phyloP scores from a whole-genome alignment of 1,140 invertebrate genomes.

The Bombus terrestris region DNA sequence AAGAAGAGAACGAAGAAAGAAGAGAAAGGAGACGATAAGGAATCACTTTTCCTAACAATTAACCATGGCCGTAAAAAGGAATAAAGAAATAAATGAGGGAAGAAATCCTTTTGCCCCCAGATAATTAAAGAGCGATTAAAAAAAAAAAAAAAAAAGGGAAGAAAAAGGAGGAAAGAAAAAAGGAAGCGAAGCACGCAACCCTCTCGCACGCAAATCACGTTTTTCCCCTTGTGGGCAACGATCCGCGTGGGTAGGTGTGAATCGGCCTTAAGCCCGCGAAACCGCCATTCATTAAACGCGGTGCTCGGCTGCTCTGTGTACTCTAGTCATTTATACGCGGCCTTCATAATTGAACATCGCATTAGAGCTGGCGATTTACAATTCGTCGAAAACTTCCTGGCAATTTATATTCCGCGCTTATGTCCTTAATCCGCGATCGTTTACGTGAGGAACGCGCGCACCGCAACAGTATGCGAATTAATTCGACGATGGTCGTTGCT shows the following conservation, averaged over 20 bases:
- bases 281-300: constrained; percentile 65
- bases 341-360: constrained; percentile 60
- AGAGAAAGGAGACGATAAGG: not conserved
- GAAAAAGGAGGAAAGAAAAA: no score
- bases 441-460: not conserved
- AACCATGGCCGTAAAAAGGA: not conserved
- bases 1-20: not conserved
- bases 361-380: constrained; percentile 60
- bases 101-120: not conserved
- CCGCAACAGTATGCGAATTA: constrained; percentile 1
- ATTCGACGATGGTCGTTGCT: not conserved
- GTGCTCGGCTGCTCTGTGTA: constrained; percentile 2
- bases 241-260: constrained; percentile 39
- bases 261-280: constrained; percentile 54
- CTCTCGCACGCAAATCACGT: not conserved
- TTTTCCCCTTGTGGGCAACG: not conserved
- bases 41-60: not conserved
- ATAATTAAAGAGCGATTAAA: not conserved
- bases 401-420: constrained; percentile 49
- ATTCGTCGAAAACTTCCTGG: constrained; percentile 61
- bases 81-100: not conserved
- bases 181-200: not conserved
- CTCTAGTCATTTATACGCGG: constrained; percentile 60
- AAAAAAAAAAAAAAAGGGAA: not conserved
- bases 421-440: constrained; percentile 33